A percentile compares a stretch with the other conserved stretches of the same genome.
These are phyloP conservation scores for Nerophis lumbriciformis DNA, from an alignment of 2,113 vertebrate genomes.

Conservation along the genomic window DNA sequence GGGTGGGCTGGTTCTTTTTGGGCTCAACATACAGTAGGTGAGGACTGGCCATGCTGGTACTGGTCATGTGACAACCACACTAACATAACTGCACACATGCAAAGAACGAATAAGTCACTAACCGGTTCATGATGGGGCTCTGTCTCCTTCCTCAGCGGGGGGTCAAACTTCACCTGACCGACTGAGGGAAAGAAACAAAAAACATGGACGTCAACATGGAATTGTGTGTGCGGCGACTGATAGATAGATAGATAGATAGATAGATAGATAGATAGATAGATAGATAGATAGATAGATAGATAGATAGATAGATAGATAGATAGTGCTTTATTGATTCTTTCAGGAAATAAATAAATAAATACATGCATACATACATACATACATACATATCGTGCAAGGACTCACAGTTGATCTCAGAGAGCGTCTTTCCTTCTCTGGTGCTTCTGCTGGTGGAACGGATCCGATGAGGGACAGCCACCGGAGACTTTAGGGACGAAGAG, in stretches of 20 bases:
- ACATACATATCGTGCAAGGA: neutral
- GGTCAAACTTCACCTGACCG: conserved; percentile 93
- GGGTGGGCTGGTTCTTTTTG: conserved; percentile 24
- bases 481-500: conserved; percentile 74
- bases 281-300: no score
- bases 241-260: no score
- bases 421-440: conserved; percentile 91
- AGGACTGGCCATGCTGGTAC: conserved; percentile 32
- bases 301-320: no score
- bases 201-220: neutral
- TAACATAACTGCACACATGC: conserved; percentile 4
- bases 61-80: conserved; percentile 26
- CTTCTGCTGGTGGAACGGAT: conserved; percentile 94
- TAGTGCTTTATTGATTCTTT: no score
- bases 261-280: no score
- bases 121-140: conserved; percentile 95
- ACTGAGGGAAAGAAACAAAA: conserved; percentile 35
- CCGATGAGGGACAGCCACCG: conserved; percentile 88
- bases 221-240: neutral
- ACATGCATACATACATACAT: no score
- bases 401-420: conserved; percentile 98
- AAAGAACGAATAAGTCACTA: conserved; percentile 54
- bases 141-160: conserved; percentile 91
- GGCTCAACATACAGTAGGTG: conserved; percentile 6
- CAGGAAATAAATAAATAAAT: no score